These are phyloP conservation scores for Aldabrachelys gigantea DNA, from an alignment of 2,113 vertebrate genomes.

Conservation along the genomic window DNA sequence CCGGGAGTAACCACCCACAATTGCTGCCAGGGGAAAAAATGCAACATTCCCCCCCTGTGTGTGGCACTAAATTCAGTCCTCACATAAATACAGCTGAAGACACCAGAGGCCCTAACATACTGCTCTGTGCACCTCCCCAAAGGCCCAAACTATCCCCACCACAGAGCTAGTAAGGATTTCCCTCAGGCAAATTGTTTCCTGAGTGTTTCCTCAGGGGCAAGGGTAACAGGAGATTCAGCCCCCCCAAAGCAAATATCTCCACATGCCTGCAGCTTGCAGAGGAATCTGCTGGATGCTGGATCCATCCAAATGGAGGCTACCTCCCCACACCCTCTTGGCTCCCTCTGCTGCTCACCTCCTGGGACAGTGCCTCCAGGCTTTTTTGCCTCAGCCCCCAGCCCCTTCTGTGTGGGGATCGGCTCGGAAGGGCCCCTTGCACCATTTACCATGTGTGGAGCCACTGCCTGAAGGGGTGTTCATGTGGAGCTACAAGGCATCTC, in stretches of 20 bases:
- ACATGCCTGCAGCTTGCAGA: neutral
- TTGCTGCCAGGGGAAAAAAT: neutral
- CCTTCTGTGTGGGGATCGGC: too few relatives aligned
- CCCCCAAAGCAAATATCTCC: neutral
- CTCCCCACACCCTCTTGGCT: neutral
- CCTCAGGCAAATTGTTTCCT: neutral
- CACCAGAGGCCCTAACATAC: neutral
- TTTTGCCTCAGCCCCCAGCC: neutral
- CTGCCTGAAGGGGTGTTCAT: neutral
- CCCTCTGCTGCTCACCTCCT: neutral
- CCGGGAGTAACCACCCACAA: neutral
- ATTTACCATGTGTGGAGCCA: neutral
- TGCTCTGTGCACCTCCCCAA: neutral
- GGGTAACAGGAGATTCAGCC: neutral
- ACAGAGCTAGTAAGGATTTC: neutral
- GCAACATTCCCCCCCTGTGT: neutral
- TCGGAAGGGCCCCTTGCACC: too few relatives aligned
- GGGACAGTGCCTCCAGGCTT: neutral
- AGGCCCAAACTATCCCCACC: neutral
- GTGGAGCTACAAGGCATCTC: neutral
- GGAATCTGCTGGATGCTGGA: neutral
- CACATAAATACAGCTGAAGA: neutral
- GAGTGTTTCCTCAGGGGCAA: neutral
- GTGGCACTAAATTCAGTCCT: neutral
- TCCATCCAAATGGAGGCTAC: neutral